Conservation (phyloP, 2,888 invertebrate genomes). For the Epinotia brunnichana region DNA sequence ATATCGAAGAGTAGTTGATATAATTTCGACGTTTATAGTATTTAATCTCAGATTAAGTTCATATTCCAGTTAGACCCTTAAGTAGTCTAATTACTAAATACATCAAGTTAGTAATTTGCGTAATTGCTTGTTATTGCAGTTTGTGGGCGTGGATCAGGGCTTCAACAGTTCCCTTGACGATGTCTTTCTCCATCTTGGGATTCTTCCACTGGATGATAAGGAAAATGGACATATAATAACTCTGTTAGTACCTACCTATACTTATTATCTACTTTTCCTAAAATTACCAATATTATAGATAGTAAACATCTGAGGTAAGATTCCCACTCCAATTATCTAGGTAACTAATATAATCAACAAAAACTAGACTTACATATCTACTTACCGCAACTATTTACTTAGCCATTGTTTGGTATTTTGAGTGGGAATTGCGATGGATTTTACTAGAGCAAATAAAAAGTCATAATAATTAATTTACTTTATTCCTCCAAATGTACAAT, state of each 20-base stretch:
- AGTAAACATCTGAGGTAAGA: neutral
- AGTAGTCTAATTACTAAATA: too few species aligned
- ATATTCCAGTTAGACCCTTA: too few species aligned
- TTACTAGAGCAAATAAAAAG: constrained; percentile 9
- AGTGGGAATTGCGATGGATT: neutral
- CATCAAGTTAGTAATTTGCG: neutral
- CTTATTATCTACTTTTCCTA: neutral
- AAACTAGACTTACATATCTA: too few species aligned
- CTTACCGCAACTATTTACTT: neutral
- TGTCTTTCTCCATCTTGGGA: constrained; percentile 89
- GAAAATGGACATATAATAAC: constrained; percentile 85
- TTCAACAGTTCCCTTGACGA: constrained; percentile 90
- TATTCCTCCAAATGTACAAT: constrained; percentile 20
- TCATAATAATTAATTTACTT: neutral
- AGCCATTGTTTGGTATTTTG: neutral
- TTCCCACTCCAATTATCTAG: neutral
- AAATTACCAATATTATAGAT: neutral
- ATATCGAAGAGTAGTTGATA: too few species aligned
- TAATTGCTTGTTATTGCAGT: constrained; percentile 71
- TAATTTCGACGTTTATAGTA: too few species aligned
- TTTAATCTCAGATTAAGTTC: too few species aligned
- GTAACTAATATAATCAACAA: too few species aligned
- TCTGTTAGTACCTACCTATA: constrained; percentile 38
- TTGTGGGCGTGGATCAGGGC: constrained; percentile 90
- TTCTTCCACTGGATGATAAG: constrained; percentile 92